Base-by-base conservation (phyloP, 2,797 vertebrate species). In the Gobionotothen gibberifrons region DNA sequence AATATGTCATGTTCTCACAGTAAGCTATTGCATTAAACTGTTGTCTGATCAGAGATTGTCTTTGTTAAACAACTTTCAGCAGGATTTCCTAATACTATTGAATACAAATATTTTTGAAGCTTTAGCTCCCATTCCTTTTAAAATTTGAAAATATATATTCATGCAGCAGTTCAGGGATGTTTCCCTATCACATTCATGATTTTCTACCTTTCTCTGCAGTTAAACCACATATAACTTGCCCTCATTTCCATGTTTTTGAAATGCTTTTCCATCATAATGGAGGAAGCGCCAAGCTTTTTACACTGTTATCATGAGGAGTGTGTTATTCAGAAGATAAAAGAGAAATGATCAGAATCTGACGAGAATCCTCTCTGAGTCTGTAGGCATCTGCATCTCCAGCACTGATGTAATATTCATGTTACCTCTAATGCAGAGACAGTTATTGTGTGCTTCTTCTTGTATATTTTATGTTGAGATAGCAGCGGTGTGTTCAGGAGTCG, bases 161-260 rank as follows among this genome's bases (percentile, higher is more conserved):
- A 42, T 66, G 47, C 56, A 44, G 64, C 22, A 26, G 22, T 71
- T 85, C 56, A 32, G 66, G 69, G 47, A 83, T 5, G 11, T 78
- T 81, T 69, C n/a, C 36, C 1, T 46, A 4, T 65, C 39, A 47
- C 68, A 78, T 77, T 74, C 26, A 51, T 62, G 79, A 74, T 77
- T 79, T 67, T 65, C 53, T 12, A 26, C 69, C 32, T 69, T 42
- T 66, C 56, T 43, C 71, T 42, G 46, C 66, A 58, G 0, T 68
- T 19, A 61, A 79, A 70, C 65, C 9, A 56, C 39, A 42, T 67
- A 40, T 63, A 54, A 55, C 78, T 70, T 11, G 44, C 29, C 55
- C 76, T 83, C 65, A 78, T 88, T 83, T 86, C 65, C 77, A 80
- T 83, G 76, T 71, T 83, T 83, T 83, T 82, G 74, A 86, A 89